phyloP scores from a whole-genome alignment of 2,797 vertebrate species.

The Premnoplex brunnescens region DNA sequence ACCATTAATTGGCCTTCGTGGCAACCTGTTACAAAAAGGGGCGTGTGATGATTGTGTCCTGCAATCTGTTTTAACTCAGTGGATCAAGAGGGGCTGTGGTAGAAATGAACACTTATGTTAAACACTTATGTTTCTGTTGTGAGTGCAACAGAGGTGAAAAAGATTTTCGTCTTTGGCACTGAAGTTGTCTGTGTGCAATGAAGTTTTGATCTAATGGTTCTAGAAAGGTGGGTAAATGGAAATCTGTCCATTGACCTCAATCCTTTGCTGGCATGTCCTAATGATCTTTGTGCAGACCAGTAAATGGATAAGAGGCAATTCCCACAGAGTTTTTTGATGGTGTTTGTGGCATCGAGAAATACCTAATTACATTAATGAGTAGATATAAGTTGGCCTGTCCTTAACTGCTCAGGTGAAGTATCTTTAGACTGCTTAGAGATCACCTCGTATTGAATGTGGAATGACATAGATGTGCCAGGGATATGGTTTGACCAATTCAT shows the following conservation, averaged over 20 bases:
- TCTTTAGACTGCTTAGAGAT: too few species aligned
- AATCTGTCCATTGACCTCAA: background rate
- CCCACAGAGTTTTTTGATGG: background rate
- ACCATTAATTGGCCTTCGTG: background rate
- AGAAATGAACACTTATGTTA: background rate
- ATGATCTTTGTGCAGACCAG: background rate
- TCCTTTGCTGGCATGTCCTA: background rate
- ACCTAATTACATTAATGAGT: background rate
- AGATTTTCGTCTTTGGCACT: background rate
- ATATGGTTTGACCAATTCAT: background rate
- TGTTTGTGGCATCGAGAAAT: background rate
- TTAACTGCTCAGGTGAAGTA: too few species aligned
- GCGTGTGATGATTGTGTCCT: background rate
- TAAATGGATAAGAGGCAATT: background rate
- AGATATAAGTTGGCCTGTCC: background rate
- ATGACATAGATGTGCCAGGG: background rate
- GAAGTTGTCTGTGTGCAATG: background rate
- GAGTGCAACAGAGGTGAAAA: background rate
- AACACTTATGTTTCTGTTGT: background rate
- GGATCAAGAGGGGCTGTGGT: background rate
- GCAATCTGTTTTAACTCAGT: background rate
- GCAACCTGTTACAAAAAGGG: background rate
- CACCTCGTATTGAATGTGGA: background rate
- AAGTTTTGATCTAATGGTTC: background rate
- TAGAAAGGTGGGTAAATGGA: background rate